Base-by-base conservation (phyloP, 2,797 vertebrate species). In the Acanthurus tractus region DNA sequence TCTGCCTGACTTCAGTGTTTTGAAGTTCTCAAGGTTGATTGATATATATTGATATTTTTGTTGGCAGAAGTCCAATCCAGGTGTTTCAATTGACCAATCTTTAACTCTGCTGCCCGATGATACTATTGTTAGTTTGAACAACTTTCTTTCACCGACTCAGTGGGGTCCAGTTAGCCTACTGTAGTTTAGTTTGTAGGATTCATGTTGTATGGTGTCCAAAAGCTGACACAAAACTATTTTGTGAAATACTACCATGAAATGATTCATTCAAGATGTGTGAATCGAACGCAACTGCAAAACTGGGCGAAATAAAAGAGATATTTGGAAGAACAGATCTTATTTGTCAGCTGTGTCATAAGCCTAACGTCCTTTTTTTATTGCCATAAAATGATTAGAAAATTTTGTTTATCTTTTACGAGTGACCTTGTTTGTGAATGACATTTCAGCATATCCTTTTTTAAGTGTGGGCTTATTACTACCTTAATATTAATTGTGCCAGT, bases 11-110 rank as follows among this genome's bases (percentile, higher is more conserved):
- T 63, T 58, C 2, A 15, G 63, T 81, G 15, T 81, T 81, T 69
- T 85, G 9, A 88, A 73, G 13, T 65, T 53, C 55, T 79, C 36
- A 54, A 29, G 44, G 14, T 68, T 74, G 42, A 57, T 53, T 73
- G 29, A 65, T 70, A 50, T 58, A 13, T 64, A 44, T 54, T 53
- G 61, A 63, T 54, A 56, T 74, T n/a, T 66, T 70, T 73, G 42
- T 59, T 2, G 14, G 34, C 34, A 36, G 25, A 34, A 82, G 25
- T 36, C 20, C 9, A 40, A 23, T 71, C n/a, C 70, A 40, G 12
- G 53, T 18, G 20, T 50, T 76, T 73, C 46, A n/a, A 36, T 44
- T 44, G 49, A 53, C 53, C 1, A 1, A 36, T 45, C 8, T 15
- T 8, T 25, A 42, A 64, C 23, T 57, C 15, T 52, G 11, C 57